These are phyloP conservation scores for Hormaphis cornu DNA, from an alignment of 1,140 invertebrate species.

Conservation along the genomic window DNA sequence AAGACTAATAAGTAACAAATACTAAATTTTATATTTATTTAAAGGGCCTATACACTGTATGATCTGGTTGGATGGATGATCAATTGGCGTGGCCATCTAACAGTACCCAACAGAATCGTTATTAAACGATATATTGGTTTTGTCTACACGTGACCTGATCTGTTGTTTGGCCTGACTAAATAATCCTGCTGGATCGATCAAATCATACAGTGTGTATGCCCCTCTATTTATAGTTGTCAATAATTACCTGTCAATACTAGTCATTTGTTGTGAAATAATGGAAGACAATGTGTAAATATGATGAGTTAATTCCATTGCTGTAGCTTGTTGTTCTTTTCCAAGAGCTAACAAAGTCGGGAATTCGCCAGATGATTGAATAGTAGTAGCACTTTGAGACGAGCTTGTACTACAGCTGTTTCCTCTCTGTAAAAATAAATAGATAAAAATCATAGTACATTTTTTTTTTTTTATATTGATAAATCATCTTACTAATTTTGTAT, in stretches of 20 bases:
- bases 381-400: constrained; percentile 19
- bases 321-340: constrained; percentile 55
- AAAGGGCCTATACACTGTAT: no score
- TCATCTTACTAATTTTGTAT: constrained; percentile 10
- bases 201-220: no score
- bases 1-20: no score
- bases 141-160: no score
- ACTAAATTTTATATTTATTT: no score
- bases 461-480: background rate
- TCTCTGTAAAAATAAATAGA: background rate
- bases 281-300: constrained; percentile 72
- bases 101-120: no score
- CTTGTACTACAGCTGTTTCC: constrained; percentile 7
- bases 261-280: constrained; percentile 75
- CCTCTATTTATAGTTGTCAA: background rate
- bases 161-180: no score
- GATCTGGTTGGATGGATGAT: no score
- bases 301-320: constrained; percentile 65
- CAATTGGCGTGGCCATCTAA: no score
- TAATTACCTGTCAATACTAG: constrained; percentile 62
- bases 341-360: constrained; percentile 44
- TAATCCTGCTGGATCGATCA: no score
- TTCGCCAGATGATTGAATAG: constrained; percentile 33
- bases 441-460: background rate
- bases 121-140: no score